Percentiles rank a stretch among this genome's conserved stretches.
Evolutionary conservation across 1,140 invertebrate genomes (phyloP).

Genomic region (Drosophila arawakana): DNA sequence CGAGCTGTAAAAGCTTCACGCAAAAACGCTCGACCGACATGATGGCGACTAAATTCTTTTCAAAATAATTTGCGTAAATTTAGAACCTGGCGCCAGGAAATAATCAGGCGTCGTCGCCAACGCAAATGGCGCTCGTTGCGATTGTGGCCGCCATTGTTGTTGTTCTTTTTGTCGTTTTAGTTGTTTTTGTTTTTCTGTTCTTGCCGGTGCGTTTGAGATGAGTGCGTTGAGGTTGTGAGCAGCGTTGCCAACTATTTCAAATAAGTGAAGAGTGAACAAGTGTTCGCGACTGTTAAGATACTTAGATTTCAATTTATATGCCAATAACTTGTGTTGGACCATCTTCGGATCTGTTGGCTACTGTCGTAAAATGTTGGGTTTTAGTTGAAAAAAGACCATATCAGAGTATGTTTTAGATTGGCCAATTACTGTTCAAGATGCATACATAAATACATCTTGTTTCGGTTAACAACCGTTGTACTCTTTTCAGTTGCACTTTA

Average conservation of each 20-base stretch:
- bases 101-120: slow-evolving; percentile 82
- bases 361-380: neutral
- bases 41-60: slow-evolving; percentile 81
- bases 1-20: slow-evolving; percentile 49
- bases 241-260: slow-evolving; percentile 11
- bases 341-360: neutral
- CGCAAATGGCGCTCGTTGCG: slow-evolving; percentile 62
- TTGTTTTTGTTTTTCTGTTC: slow-evolving; percentile 14
- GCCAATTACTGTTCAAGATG: slow-evolving; percentile 24
- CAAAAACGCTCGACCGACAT: slow-evolving; percentile 65
- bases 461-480: slow-evolving; percentile 25
- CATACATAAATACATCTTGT: slow-evolving; percentile 25
- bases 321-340: neutral
- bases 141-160: slow-evolving; percentile 30
- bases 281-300: neutral
- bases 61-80: slow-evolving; percentile 82
- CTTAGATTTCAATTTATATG: neutral
- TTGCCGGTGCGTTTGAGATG: slow-evolving; percentile 38
- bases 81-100: slow-evolving; percentile 84
- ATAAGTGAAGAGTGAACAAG: neutral
- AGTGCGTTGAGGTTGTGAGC: slow-evolving; percentile 32
- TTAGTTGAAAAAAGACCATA: neutral
- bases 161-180: neutral
- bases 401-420: neutral
- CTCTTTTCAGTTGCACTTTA: slow-evolving; percentile 28